phyloP scores from a whole-genome alignment of 2,888 invertebrate species.

The Drosophila nr. perissopoda region DNA sequence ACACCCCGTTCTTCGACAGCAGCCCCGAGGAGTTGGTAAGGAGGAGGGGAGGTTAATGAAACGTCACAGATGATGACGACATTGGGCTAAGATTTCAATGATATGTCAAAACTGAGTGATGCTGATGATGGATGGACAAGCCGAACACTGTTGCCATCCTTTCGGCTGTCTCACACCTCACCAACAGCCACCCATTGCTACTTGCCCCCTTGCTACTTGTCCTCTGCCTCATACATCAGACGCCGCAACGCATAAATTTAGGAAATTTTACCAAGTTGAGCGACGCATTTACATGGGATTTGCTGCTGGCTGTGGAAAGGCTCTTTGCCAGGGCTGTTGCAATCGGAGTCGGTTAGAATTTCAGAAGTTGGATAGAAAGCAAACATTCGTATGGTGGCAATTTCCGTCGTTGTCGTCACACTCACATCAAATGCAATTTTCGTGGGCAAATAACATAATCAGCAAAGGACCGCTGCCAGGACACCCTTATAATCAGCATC shows the following conservation, averaged over 20 bases:
- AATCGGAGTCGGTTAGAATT: constrained; percentile 17
- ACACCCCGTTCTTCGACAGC: constrained; percentile 49
- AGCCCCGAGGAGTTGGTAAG: constrained; percentile 9
- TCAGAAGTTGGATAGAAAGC: constrained; percentile 22
- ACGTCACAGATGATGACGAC: constrained; percentile 79
- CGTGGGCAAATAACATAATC: constrained; percentile 76
- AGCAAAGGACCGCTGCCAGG: constrained; percentile 25
- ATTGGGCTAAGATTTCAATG: constrained; percentile 75
- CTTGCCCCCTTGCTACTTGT: constrained; percentile 20
- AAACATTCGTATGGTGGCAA: constrained; percentile 70
- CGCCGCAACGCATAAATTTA: constrained; percentile 76
- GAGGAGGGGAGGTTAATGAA: constrained; percentile 76
- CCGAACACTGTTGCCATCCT: constrained; percentile 35
- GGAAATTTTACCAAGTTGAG: constrained; percentile 64
- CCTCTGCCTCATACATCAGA: constrained; percentile 60
- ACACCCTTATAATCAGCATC: constrained; percentile 8
- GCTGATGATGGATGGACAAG: constrained; percentile 79
- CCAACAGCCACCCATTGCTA: not conserved
- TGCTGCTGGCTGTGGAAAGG: constrained; percentile 19
- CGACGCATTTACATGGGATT: constrained; percentile 73
- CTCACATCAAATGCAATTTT: constrained; percentile 78
- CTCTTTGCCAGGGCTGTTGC: not conserved
- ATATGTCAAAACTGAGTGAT: constrained; percentile 83
- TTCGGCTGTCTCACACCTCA: constrained; percentile 8
- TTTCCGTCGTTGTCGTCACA: constrained; percentile 80